These are phyloP conservation scores for Astropecten irregularis DNA, from an alignment of 53 echinoderm and acorn worm genomes.

Conservation along the genomic window DNA sequence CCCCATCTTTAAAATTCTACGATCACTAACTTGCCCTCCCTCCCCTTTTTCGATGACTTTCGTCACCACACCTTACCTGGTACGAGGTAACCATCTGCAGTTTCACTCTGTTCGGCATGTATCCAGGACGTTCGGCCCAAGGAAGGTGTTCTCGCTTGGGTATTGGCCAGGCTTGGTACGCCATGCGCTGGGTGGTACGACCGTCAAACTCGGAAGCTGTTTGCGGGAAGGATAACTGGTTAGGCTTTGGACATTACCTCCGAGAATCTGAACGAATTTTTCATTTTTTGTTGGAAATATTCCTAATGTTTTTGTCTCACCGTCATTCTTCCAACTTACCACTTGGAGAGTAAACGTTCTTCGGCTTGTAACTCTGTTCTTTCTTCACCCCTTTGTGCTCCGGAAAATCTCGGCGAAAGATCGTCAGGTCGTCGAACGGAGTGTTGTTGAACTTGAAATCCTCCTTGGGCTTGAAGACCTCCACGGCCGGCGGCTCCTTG, in stretches of 20 bases:
- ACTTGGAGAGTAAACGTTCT: constrained; percentile 64
- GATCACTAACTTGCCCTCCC: too few species aligned
- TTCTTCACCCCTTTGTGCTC: constrained; percentile 62
- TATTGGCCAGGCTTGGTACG: constrained; percentile 87
- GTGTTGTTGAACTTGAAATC: constrained; percentile 10
- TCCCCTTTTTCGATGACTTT: too few species aligned
- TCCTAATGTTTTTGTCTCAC: too few species aligned
- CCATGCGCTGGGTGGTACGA: constrained; percentile 83
- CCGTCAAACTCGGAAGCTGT: constrained; percentile 79
- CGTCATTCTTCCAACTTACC: too few species aligned
- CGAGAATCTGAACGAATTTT: too few species aligned
- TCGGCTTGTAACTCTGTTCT: constrained; percentile 85
- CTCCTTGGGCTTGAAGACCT: constrained; percentile 22
- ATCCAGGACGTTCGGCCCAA: constrained; percentile 78
- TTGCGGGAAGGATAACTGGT: background rate
- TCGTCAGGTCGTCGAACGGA: constrained; percentile 70
- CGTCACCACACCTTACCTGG: constrained; percentile 49
- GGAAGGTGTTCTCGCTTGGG: constrained; percentile 60
- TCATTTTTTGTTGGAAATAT: too few species aligned
- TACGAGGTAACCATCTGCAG: constrained; percentile 74
- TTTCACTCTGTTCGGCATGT: constrained; percentile 63
- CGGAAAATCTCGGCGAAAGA: constrained; percentile 84
- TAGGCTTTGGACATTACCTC: too few species aligned
- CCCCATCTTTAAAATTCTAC: too few species aligned
- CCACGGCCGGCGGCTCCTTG: constrained; percentile 39